Percentiles rank a stretch among this genome's conserved stretches.
These are phyloP conservation scores for Lasioglossum villosulum DNA, from an alignment of 2,888 invertebrate species.

Conservation along the genomic window DNA sequence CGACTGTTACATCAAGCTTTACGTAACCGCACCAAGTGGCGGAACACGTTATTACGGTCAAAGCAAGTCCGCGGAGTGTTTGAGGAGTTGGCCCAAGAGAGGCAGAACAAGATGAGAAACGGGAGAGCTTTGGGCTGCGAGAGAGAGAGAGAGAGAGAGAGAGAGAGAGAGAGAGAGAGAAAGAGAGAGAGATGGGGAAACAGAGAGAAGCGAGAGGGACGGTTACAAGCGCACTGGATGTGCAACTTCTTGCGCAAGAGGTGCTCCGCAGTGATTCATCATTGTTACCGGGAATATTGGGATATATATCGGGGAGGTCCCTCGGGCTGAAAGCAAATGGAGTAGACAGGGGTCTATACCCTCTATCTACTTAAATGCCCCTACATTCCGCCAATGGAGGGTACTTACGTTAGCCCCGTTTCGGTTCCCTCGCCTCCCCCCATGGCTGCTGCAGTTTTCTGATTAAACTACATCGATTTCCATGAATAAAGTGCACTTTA, in stretches of 20 bases:
- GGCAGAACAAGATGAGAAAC: background rate
- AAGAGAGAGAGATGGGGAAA: background rate
- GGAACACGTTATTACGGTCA: slow-evolving; percentile 61
- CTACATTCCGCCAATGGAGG: slow-evolving; percentile 69
- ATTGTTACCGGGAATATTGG: slow-evolving; percentile 77
- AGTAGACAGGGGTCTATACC: slow-evolving; percentile 76
- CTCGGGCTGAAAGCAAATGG: slow-evolving; percentile 75
- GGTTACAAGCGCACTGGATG: slow-evolving; percentile 65
- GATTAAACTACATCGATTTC: slow-evolving; percentile 74
- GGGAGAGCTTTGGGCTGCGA: background rate
- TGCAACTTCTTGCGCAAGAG: slow-evolving; percentile 75
- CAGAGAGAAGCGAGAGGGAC: slow-evolving; percentile 6
- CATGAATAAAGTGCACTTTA: slow-evolving; percentile 64
- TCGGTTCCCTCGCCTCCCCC: background rate
- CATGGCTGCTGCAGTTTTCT: slow-evolving; percentile 69
- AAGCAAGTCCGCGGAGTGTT: slow-evolving; percentile 35
- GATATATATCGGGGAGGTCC: slow-evolving; percentile 76
- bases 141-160: background rate
- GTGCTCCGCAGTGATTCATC: slow-evolving; percentile 76
- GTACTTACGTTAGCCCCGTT: slow-evolving; percentile 57
- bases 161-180: slow-evolving; percentile 8
- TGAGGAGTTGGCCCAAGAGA: slow-evolving; percentile 13
- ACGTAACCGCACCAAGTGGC: slow-evolving; percentile 58
- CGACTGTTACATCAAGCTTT: slow-evolving; percentile 60
- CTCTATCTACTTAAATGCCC: slow-evolving; percentile 77